Percentiles rank a stretch among this genome's conserved stretches.
Conservation (phyloP, 2,113 vertebrate genomes). For the Calonectris borealis region DNA sequence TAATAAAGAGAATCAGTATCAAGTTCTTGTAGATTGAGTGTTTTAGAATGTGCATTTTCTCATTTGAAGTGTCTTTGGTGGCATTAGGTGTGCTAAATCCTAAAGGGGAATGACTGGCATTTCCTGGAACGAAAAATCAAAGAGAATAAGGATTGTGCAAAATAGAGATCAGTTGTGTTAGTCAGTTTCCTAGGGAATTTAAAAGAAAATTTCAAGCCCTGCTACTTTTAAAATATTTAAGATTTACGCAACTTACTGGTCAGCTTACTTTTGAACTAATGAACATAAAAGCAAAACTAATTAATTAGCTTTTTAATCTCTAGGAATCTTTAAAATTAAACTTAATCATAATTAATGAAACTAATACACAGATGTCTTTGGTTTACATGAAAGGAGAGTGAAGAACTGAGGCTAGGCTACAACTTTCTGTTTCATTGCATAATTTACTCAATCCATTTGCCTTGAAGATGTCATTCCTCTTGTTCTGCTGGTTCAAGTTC, state of each 20-base stretch:
- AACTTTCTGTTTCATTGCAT: neutral
- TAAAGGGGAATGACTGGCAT: neutral
- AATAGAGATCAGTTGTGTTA: neutral
- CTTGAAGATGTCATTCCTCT: neutral
- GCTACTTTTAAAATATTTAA: neutral
- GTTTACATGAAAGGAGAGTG: neutral
- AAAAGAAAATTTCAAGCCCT: neutral
- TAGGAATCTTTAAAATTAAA: neutral
- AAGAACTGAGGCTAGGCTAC: neutral
- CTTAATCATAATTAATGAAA: neutral
- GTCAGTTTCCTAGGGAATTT: neutral
- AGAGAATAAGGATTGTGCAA: neutral
- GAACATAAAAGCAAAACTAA: neutral
- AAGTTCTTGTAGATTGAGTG: neutral
- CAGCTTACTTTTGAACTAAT: constrained; percentile 10
- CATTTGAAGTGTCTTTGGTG: neutral
- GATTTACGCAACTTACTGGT: neutral
- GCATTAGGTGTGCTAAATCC: neutral
- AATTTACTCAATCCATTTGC: neutral
- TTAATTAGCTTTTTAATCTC: neutral
- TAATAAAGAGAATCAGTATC: neutral
- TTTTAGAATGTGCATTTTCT: neutral
- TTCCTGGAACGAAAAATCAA: neutral
- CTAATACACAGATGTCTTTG: neutral
- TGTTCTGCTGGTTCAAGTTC: neutral